A percentile compares a stretch with the other conserved stretches of the same genome.
These are phyloP conservation scores for Hypsibius dujardini DNA, from an alignment of 1,140 invertebrate genomes.

Conservation along the genomic window DNA sequence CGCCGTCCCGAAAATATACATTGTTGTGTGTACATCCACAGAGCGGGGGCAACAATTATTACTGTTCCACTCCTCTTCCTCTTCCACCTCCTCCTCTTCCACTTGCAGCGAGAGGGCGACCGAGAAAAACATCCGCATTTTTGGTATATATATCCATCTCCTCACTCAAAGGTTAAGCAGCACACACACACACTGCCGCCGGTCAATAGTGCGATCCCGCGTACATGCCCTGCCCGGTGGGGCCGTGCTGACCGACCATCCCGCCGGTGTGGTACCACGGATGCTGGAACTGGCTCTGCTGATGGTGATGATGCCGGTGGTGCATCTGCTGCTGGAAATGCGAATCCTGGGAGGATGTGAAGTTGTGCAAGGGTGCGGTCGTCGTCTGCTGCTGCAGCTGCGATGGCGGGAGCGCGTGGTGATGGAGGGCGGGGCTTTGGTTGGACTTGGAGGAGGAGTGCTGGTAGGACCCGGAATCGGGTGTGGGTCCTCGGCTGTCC, in stretches of 20 bases:
- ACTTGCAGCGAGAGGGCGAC: too few species aligned
- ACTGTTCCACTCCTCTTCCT: too few species aligned
- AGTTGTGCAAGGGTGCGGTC: neutral
- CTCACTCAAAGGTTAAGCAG: too few species aligned
- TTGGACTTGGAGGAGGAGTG: neutral
- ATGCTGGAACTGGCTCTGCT: neutral
- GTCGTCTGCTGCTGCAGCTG: neutral
- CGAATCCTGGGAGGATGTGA: neutral
- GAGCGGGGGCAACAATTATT: too few species aligned
- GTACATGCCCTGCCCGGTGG: neutral
- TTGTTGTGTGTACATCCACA: too few species aligned
- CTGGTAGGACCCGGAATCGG: neutral
- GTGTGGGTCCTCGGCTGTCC: neutral
- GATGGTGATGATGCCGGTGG: slow-evolving; percentile 9
- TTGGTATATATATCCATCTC: neutral
- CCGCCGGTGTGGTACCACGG: neutral
- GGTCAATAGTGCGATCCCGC: neutral
- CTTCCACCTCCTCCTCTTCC: too few species aligned
- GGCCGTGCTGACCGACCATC: neutral
- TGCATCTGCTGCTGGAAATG: too few species aligned
- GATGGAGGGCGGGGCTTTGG: neutral
- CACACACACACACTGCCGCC: too few species aligned
- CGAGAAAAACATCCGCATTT: neutral
- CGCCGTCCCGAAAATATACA: too few species aligned
- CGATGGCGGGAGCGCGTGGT: neutral